Base-by-base conservation (phyloP, 2,888 invertebrate species). In the Oligia fasciuncula region DNA sequence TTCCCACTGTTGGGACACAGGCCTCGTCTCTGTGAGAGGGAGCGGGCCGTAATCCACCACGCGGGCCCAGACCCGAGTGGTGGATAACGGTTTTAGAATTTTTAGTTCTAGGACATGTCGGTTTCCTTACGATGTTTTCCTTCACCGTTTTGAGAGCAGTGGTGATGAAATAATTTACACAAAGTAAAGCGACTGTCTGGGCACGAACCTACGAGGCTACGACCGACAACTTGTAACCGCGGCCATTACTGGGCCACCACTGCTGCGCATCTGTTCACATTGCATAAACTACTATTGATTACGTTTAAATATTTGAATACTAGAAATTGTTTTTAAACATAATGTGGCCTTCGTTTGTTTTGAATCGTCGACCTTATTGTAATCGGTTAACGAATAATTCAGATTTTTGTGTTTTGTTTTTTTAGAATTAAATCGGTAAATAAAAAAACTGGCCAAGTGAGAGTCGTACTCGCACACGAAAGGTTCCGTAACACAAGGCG, bases 301-400 rank as follows among this genome's bases (percentile, higher is more conserved):
- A 73, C 74, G 77, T 71, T 76, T 76, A 76, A 68, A 68, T 29
- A 85, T 85, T 87, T 79, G 73, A 81, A 84, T 82, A 78, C 71
- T 77, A 79, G 70, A 76, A 63, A 80, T 72, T 85, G 81, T 85
- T 84, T 82, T 77, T 60, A 80, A 81, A 81, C 67, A 81, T 9
- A 69, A 9, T 35, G 9, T 76, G 81, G 79, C 83, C 85, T 88
- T 76, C 77, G 68, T 60, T 73, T 86, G 81, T 86, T 85, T 82
- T 82, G 69, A 75, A 67, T 71, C 76, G 78, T 83, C 67, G 71
- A 80, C 74, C 65, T 80, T 71, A 76, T 68, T 54, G 14, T 43
- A 29, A 72, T 73, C 13, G 19, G 6, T 11, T 46, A 57, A 73
- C 57, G 62, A 71, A 79, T 83, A 40, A 83, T 73, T 76, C 76